Evolutionary conservation across 2,797 vertebrate genomes (phyloP), one percentile per base, ranked within the genome.

Genomic region (Caiman crocodilus): DNA sequence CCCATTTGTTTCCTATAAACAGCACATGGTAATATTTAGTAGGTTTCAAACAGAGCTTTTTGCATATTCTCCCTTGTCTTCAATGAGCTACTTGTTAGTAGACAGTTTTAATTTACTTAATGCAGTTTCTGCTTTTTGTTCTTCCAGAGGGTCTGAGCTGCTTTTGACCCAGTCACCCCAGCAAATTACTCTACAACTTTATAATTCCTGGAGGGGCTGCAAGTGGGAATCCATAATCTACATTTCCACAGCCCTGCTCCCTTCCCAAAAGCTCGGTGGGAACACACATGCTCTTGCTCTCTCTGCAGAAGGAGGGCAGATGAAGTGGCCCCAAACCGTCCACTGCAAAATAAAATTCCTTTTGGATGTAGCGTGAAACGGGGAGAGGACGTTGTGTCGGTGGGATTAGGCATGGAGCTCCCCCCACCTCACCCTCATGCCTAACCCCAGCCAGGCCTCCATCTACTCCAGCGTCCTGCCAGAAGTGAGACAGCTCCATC

Each of bases 1-100:
- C 89, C 98, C 98, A 98, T 98, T 99, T 98, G 99, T 98, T 99
- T 99, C 97, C 98, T 96, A 99, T 99, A 98, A 99, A 98, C 97
- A 97, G 98, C 99, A 99, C 98, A 98, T 99, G 98, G 99, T 98
- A 99, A 97, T 97, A 96, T 98, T 99, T 99, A 99, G 96, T 94
- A 97, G 97, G 95, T 98, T 98, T 97, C 96, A 97, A 97, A 96
- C 97, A 97, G 97, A 98, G 98, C 95, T 96, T 94, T 97, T 97
- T 92, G 97, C 94, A 69, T 96, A 87, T 91, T 94, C 93, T 93
- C 88, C 94, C 93, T 95, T 2, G 82, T 98, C 98, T 96, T 95
- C 98, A 98, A 98, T 97, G 97, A 98, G 98, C 98, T 98, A 97
- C 98, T 98, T 98, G 97, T 98, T 98, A 98, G 98, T 97, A 97